phyloP scores from a whole-genome alignment of 2,113 vertebrate genomes.

The Ophthalmolycus amberensis region DNA sequence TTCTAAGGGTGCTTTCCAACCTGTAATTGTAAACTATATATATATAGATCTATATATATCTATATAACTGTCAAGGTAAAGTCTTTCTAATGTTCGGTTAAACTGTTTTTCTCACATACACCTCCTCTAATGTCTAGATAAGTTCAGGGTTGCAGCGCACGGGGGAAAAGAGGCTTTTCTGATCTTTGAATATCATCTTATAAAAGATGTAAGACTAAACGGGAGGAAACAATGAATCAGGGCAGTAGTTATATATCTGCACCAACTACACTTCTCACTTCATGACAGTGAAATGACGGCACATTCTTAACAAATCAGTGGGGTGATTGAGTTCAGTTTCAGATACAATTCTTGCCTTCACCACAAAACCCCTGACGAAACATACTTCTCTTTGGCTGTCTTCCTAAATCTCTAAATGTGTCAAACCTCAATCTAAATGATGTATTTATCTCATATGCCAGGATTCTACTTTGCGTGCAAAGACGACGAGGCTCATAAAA shows the following conservation, averaged over 20 bases:
- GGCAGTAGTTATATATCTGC: background rate
- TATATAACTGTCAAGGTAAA: background rate
- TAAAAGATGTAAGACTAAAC: background rate
- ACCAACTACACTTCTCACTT: background rate
- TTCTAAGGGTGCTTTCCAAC: background rate
- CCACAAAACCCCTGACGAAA: background rate
- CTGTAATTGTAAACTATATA: no score
- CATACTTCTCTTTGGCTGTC: background rate
- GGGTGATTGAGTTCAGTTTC: slow-evolving; percentile 6
- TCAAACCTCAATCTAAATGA: slow-evolving; percentile 39
- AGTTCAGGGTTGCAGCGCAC: background rate
- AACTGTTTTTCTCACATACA: background rate
- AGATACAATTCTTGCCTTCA: slow-evolving; percentile 1
- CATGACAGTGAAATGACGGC: background rate
- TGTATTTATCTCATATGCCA: slow-evolving; percentile 49
- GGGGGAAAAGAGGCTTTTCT: background rate
- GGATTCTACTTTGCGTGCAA: slow-evolving; percentile 39
- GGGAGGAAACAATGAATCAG: background rate
- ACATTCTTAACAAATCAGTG: background rate
- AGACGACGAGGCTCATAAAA: slow-evolving; percentile 36
- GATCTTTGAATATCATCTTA: background rate
- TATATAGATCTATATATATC: no score
- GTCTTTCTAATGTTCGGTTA: background rate
- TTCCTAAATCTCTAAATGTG: slow-evolving; percentile 25
- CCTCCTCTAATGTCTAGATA: background rate